These are phyloP conservation scores for Xenopus laevis DNA, from an alignment of 2,113 vertebrate species.

Conservation along the genomic window DNA sequence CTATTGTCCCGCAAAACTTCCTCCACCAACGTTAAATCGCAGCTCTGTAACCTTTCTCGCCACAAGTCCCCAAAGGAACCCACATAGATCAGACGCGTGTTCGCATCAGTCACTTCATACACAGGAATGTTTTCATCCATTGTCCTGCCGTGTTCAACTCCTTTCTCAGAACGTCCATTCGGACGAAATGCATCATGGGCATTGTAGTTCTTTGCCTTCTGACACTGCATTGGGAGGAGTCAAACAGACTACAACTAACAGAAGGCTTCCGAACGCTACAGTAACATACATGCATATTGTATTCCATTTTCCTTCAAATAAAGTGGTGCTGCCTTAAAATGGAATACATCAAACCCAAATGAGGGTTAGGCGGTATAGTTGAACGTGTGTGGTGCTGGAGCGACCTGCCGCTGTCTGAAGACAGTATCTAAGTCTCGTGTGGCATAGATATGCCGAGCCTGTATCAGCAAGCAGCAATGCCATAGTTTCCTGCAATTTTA, in stretches of 20 bases:
- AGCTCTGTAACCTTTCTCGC: slow-evolving; percentile 60
- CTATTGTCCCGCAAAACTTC: slow-evolving; percentile 48
- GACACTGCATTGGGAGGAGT: fast-evolving
- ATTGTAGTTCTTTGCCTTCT: slow-evolving; percentile 48
- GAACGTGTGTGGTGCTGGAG: too few species aligned
- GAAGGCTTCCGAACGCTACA: neutral
- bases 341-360: too few species aligned
- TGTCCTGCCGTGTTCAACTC: fast-evolving
- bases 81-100: slow-evolving; percentile 67
- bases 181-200: slow-evolving; percentile 48
- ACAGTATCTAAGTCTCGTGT: too few species aligned
- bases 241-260: slow-evolving; percentile 49
- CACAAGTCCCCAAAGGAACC: slow-evolving; percentile 68
- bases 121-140: slow-evolving; percentile 61
- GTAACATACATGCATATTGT: too few species aligned
- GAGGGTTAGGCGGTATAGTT: too few species aligned
- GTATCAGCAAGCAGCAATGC: too few species aligned
- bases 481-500: too few species aligned
- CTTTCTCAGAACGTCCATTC: neutral
- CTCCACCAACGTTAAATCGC: slow-evolving; percentile 57
- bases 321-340: too few species aligned
- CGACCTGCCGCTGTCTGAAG: too few species aligned
- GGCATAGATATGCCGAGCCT: too few species aligned
- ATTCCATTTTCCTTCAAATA: too few species aligned
- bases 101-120: slow-evolving; percentile 66